Conservation (phyloP, 1,140 invertebrate species). For the Chlorops oryzae region DNA sequence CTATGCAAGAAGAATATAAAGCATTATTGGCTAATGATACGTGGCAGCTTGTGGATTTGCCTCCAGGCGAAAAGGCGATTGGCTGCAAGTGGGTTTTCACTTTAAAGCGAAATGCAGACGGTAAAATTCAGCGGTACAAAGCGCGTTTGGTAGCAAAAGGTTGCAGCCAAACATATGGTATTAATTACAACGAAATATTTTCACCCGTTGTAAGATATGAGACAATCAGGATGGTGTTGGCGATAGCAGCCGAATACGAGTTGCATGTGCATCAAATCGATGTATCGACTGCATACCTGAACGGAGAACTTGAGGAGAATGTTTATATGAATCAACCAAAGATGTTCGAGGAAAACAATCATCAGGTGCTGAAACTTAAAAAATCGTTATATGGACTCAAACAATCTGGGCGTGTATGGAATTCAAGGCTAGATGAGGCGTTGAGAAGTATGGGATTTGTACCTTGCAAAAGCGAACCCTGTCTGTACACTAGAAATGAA, state of each 20-base stretch:
- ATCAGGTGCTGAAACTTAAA: conserved; percentile 31
- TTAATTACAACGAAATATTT: conserved; percentile 43
- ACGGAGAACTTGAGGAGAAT: conserved; percentile 8
- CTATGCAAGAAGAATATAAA: conserved; percentile 16
- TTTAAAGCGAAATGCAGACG: conserved; percentile 22
- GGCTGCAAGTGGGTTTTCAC: conserved; percentile 19
- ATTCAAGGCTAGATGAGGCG: conserved; percentile 22
- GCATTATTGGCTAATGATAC: conserved; percentile 16
- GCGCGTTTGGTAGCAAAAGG: conserved; percentile 43
- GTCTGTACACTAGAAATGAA: conserved; percentile 2
- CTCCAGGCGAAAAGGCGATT: conserved; percentile 11
- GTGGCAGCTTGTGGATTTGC: conserved; percentile 11
- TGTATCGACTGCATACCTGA: conserved; percentile 10
- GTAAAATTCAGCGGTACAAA: conserved; percentile 29
- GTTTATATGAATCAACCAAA: conserved; percentile 31
- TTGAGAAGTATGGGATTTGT: conserved; percentile 26
- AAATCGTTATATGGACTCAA: conserved; percentile 35
- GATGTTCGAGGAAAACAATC: conserved; percentile 23
- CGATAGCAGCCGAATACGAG: conserved; percentile 17
- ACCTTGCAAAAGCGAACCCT: conserved; percentile 28
- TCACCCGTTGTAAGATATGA: conserved; percentile 33
- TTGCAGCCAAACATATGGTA: conserved; percentile 25
- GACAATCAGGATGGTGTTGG: conserved; percentile 27
- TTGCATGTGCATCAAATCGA: conserved; percentile 12
- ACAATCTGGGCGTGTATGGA: conserved; percentile 26